Evolutionary conservation across 2,113 vertebrate genomes (phyloP).

Genomic region (Hydropotes inermis): DNA sequence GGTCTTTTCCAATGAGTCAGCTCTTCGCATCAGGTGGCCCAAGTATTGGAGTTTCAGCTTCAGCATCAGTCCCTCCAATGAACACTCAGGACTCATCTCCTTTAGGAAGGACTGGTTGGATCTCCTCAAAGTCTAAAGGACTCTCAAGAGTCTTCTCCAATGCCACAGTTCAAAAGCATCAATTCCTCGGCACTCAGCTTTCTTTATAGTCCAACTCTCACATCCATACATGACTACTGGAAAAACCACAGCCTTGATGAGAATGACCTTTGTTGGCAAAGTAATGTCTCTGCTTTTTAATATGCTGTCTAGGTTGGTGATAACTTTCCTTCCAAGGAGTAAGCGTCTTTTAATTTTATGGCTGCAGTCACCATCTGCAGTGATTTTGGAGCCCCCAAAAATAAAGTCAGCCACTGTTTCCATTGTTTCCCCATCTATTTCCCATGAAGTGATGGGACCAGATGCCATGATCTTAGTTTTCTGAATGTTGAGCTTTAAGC

Average conservation of each 20-base stretch:
- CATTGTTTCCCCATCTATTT: background rate
- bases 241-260: background rate
- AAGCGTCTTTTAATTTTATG: background rate
- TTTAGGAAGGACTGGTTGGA: background rate
- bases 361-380: background rate
- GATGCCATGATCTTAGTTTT: background rate
- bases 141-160: background rate
- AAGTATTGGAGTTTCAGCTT: background rate
- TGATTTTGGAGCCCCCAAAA: background rate
- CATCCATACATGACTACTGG: background rate
- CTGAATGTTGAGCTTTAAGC: background rate
- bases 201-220: background rate
- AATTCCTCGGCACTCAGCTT: rapidly evolving
- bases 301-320: background rate
- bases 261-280: background rate
- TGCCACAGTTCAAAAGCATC: background rate
- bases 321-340: background rate
- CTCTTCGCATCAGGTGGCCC: background rate
- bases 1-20: background rate
- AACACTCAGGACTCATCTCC: background rate
- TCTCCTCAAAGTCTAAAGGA: background rate
- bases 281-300: background rate
- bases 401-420: background rate
- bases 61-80: background rate
- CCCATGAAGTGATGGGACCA: background rate